Evolutionary conservation across 2,888 invertebrate species (phyloP).

Genomic region (Anagyrus pseudococci): DNA sequence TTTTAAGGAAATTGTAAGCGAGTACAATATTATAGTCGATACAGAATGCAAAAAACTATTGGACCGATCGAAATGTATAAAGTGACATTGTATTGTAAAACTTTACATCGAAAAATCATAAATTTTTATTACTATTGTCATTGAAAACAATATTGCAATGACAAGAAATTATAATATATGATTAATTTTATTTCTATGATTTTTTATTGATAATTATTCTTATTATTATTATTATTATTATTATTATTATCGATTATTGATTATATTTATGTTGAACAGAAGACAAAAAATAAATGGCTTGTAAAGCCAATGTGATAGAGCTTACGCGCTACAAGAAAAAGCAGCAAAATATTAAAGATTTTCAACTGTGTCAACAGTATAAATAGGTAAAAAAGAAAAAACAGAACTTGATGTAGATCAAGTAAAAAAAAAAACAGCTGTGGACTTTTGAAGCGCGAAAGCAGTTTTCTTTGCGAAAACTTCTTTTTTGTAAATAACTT

Average conservation of each 20-base stretch:
- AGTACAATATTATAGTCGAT: constrained; percentile 29
- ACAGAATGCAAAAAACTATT: constrained; percentile 26
- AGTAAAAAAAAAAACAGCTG: neutral
- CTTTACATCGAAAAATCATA: constrained; percentile 36
- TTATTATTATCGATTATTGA: constrained; percentile 37
- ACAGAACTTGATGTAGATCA: neutral
- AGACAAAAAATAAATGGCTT: constrained; percentile 54
- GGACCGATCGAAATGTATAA: constrained; percentile 38
- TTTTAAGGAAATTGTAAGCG: constrained; percentile 23
- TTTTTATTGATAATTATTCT: constrained; percentile 37
- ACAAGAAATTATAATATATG: too few species aligned
- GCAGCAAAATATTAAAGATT: constrained; percentile 35
- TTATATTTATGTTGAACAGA: constrained; percentile 35
- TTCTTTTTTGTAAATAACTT: constrained; percentile 45
- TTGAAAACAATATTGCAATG: too few species aligned
- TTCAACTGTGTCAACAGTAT: constrained; percentile 26
- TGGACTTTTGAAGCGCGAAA: constrained; percentile 32
- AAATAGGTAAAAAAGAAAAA: constrained; percentile 10
- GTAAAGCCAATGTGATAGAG: constrained; percentile 62
- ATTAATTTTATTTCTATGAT: too few species aligned
- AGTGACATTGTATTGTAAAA: constrained; percentile 37
- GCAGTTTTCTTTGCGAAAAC: constrained; percentile 34
- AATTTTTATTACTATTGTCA: constrained; percentile 41
- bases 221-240: constrained; percentile 40
- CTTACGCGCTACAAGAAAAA: constrained; percentile 57